Percentiles rank a stretch among this genome's conserved stretches.
Evolutionary conservation across 2,797 vertebrate genomes (phyloP).

Genomic region (Novumbra hubbsi): DNA sequence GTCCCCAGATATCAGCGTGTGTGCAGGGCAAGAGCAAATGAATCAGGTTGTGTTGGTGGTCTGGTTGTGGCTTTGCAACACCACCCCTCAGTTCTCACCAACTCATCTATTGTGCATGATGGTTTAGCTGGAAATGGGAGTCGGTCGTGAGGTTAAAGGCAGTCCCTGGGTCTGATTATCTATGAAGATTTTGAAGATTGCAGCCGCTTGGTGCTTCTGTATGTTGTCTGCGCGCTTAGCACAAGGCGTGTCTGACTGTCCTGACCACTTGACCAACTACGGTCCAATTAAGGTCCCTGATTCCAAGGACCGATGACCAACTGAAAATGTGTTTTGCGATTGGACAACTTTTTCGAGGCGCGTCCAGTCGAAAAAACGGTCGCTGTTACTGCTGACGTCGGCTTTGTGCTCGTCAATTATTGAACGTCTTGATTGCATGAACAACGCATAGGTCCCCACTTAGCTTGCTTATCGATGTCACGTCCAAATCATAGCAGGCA

Average conservation of each 20-base stretch:
- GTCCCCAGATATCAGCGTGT: neutral
- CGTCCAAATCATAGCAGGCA: neutral
- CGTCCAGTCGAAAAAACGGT: neutral
- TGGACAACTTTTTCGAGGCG: neutral
- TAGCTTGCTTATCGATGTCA: neutral
- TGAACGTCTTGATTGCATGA: neutral
- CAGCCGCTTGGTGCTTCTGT: neutral
- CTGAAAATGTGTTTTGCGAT: neutral
- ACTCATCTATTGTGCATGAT: neutral
- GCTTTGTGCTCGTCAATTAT: neutral
- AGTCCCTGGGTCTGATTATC: neutral
- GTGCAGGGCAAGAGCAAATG: neutral
- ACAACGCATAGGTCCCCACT: neutral
- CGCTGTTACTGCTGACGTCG: neutral
- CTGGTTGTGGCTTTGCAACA: neutral
- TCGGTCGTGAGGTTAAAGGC: neutral
- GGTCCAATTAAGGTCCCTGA: neutral
- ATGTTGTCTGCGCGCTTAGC: neutral
- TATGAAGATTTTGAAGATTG: neutral
- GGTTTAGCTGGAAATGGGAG: neutral
- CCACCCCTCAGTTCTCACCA: neutral
- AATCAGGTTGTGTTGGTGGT: neutral
- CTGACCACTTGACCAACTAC: neutral
- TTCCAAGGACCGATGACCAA: neutral
- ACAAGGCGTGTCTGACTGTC: neutral